These are phyloP conservation scores for Ethmia dodecea DNA, from an alignment of 2,888 invertebrate species.

Conservation along the genomic window DNA sequence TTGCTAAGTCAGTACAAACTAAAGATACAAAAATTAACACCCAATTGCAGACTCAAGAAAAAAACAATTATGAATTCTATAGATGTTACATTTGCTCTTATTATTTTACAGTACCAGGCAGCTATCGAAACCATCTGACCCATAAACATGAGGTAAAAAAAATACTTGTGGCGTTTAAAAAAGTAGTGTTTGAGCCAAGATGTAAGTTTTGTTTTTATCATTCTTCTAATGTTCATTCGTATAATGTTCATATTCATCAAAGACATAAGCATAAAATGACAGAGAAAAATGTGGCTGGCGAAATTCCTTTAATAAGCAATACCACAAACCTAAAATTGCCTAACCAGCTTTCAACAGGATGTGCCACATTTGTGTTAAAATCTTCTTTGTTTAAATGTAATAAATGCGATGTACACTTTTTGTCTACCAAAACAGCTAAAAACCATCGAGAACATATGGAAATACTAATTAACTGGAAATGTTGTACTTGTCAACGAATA, in stretches of 20 bases:
- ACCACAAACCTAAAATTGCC: too few species aligned
- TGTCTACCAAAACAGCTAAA: constrained; percentile 35
- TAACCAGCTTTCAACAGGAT: too few species aligned
- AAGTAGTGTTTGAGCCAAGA: constrained; percentile 16
- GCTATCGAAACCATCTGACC: too few species aligned
- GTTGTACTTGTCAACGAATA: constrained; percentile 35
- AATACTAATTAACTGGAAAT: constrained; percentile 45
- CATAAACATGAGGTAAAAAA: constrained; percentile 23
- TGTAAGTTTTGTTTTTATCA: constrained; percentile 31
- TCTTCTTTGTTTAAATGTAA: constrained; percentile 45
- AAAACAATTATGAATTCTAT: too few species aligned
- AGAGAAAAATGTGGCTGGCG: too few species aligned
- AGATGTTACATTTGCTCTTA: constrained; percentile 34
- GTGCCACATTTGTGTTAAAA: constrained; percentile 32
- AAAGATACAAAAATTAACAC: too few species aligned
- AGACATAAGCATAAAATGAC: background rate
- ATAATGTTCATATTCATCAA: constrained; percentile 23
- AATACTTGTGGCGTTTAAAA: background rate
- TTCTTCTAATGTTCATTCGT: constrained; percentile 13
- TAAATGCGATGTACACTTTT: constrained; percentile 49
- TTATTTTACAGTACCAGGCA: constrained; percentile 24
- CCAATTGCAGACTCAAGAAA: too few species aligned
- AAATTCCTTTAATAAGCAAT: too few species aligned
- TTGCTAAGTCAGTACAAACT: too few species aligned
- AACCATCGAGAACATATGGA: constrained; percentile 42